These are phyloP conservation scores for Perca fluviatilis DNA, from an alignment of 2,113 vertebrate species.

Conservation along the genomic window DNA sequence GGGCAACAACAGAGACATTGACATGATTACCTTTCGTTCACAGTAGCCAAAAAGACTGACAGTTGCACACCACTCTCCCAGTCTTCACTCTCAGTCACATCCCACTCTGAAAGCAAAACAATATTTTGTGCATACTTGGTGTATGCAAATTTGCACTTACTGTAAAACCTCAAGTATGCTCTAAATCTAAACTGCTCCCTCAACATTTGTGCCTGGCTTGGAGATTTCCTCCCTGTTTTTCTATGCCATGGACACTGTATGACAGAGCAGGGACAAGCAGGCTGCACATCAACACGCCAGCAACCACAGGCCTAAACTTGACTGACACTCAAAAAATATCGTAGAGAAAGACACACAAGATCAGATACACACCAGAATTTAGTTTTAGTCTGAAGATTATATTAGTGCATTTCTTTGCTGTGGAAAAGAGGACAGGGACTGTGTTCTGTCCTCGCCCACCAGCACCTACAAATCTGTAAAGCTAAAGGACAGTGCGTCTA, in stretches of 20 bases:
- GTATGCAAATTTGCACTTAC: slow-evolving; percentile 66
- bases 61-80: slow-evolving; percentile 11
- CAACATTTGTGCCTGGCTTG: slow-evolving; percentile 22
- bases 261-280: slow-evolving; percentile 17
- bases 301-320: slow-evolving; percentile 38
- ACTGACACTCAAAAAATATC: slow-evolving; percentile 5
- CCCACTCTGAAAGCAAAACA: slow-evolving; percentile 51
- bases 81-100: slow-evolving; percentile 27
- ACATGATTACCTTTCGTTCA: slow-evolving; percentile 31
- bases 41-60: slow-evolving; percentile 23
- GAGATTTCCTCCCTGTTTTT: slow-evolving; percentile 5
- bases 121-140: slow-evolving; percentile 63
- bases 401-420: not conserved
- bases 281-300: slow-evolving; percentile 14
- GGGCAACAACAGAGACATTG: slow-evolving; percentile 32
- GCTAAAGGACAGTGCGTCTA: not conserved
- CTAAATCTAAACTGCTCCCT: slow-evolving; percentile 52
- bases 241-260: slow-evolving; percentile 17
- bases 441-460: not conserved
- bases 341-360: slow-evolving; percentile 14
- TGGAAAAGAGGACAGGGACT: not conserved
- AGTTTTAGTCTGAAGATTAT: slow-evolving; percentile 7
- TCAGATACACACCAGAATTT: slow-evolving; percentile 2
- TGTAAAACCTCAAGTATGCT: slow-evolving; percentile 78
- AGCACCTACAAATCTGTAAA: not conserved